Evolutionary conservation across 2,888 invertebrate genomes (phyloP), one percentile per base, ranked within the genome.

Genomic region (Limnephilus rhombicus): DNA sequence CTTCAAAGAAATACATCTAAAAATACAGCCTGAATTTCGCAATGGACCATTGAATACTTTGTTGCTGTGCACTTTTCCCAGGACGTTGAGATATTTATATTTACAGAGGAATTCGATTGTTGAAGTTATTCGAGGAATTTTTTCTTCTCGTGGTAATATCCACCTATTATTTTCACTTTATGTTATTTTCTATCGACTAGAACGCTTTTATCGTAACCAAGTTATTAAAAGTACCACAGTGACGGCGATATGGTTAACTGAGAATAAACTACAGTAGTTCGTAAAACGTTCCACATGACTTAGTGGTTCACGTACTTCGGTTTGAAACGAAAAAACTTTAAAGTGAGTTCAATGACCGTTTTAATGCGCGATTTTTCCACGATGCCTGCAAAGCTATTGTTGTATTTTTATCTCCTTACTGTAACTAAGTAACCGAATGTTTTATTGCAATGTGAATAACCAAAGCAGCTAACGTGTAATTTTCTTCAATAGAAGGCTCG

Each of bases 331-430:
- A 86, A 86, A 45, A 86, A 68, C 7, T 24, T 41, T 49, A n/a
- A 86, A 45, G 45, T 45, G 86, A 86, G 86, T 49, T 86, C 86
- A 86, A n/a, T 86, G 86, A 86, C 86, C 49, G 86, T 12, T 45
- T 86, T 86, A 86, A 45, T 86, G 45, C 86, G 86, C 49, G 86
- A 86, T 13, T 86, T 86, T 86, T 86, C 86, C 86, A 86, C 86
- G 86, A n/a, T 86, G 41, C 86, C n/a, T 86, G 49, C 49, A 45
- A 49, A 86, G 24, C 49, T 45, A 86, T 86, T 86, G 86, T 86
- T 86, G 37, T 86, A n/a, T 86, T 45, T 85, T 85, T 68, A 68
- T 68, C 68, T 68, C 9, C n/a, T 86, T 86, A 83, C 37, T 37
- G 34, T 83, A 41, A 86, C 86, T 13, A 41, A 24, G 85, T 45